phyloP scores from a whole-genome alignment of 2,888 invertebrate species.

The Candidula unifasciata region DNA sequence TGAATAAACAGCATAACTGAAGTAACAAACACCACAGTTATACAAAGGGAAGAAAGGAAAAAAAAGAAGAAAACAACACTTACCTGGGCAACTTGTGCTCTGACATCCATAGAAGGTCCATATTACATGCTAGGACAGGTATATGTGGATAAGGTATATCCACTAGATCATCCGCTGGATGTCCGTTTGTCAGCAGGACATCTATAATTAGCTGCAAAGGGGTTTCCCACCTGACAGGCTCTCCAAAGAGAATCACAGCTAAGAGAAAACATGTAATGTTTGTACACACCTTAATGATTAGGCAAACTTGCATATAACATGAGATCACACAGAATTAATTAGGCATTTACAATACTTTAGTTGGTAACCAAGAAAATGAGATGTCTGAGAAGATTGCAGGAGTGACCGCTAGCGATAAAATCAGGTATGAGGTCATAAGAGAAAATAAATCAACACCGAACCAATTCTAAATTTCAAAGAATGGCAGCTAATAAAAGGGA shows the following conservation, averaged over 20 bases:
- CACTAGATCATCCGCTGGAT: slow-evolving; percentile 77
- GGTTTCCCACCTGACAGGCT: slow-evolving; percentile 84
- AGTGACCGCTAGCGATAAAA: too few species aligned
- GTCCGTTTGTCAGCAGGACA: slow-evolving; percentile 82
- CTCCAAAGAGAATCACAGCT: slow-evolving; percentile 83
- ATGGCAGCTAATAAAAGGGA: too few species aligned
- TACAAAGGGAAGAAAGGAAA: too few species aligned
- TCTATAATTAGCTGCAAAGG: slow-evolving; percentile 83
- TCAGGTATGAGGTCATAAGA: too few species aligned
- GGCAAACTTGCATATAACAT: background rate
- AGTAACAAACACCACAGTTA: too few species aligned
- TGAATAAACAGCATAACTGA: too few species aligned
- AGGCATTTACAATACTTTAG: background rate
- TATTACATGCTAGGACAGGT: slow-evolving; percentile 84
- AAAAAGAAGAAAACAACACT: background rate
- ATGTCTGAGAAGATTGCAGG: background rate
- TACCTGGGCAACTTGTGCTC: slow-evolving; percentile 83
- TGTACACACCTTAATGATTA: background rate
- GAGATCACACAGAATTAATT: background rate
- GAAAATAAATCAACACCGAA: too few species aligned
- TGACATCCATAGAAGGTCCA: slow-evolving; percentile 84
- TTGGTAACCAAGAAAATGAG: too few species aligned
- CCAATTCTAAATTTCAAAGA: too few species aligned
- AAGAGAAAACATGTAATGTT: slow-evolving; percentile 53
- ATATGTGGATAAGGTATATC: slow-evolving; percentile 82